Percentiles rank a stretch among this genome's conserved stretches.
These are phyloP conservation scores for Tyrannus savana DNA, from an alignment of 2,113 vertebrate species.

Conservation along the genomic window DNA sequence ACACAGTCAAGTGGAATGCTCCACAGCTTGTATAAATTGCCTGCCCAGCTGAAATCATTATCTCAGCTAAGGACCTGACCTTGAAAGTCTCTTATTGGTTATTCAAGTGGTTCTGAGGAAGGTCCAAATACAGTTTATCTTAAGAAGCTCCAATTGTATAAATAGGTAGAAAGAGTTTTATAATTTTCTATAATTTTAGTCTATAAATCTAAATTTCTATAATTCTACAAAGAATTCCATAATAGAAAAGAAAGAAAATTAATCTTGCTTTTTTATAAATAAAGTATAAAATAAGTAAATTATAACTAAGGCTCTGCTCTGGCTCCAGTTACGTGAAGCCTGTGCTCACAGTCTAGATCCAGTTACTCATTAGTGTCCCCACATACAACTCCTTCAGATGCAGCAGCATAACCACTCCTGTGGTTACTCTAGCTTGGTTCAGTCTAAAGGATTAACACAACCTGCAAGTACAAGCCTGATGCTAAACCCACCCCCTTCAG, in stretches of 20 bases:
- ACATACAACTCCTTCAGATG: background rate
- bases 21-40: background rate
- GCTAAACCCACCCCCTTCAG: background rate
- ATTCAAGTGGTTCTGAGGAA: background rate
- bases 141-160: background rate
- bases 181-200: background rate
- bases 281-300: background rate
- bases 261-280: background rate
- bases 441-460: background rate
- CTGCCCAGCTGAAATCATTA: background rate
- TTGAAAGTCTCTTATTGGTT: background rate
- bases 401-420: background rate
- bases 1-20: background rate
- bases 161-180: background rate
- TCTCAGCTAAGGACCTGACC: background rate
- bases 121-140: background rate
- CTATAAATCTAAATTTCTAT: background rate
- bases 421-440: background rate
- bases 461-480: background rate
- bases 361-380: background rate
- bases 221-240: background rate
- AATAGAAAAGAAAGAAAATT: background rate
- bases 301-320: background rate
- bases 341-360: background rate
- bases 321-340: background rate